Percentiles rank a stretch among this genome's conserved stretches.
Conservation (phyloP, 1,140 invertebrate genomes). For the Atta texana region DNA sequence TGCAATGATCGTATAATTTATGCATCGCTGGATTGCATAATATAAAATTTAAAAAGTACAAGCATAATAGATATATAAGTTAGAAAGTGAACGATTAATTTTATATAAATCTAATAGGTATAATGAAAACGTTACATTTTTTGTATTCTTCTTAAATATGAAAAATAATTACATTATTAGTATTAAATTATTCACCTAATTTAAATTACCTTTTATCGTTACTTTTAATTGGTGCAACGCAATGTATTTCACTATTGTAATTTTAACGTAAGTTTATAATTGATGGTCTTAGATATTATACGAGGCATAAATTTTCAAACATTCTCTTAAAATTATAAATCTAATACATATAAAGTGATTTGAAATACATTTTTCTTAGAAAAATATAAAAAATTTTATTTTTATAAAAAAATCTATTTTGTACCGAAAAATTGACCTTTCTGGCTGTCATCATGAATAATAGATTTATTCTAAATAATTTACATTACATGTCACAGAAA, state of each 20-base stretch:
- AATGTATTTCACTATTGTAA: not conserved
- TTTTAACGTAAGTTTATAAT: conserved; percentile 13
- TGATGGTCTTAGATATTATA: not conserved
- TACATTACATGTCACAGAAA: not conserved
- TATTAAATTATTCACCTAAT: not conserved
- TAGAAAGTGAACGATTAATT: conserved; percentile 2
- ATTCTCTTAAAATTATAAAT: not conserved
- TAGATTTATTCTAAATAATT: not conserved
- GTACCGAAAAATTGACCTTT: not conserved
- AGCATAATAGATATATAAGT: not conserved
- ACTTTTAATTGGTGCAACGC: not conserved
- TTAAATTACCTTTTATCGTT: not conserved
- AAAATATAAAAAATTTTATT: not conserved
- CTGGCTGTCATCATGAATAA: not conserved
- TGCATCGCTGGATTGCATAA: not conserved
- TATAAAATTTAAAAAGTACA: not conserved
- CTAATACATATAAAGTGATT: not conserved
- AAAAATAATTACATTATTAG: conserved; percentile 11
- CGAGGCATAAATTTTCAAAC: conserved; percentile 4
- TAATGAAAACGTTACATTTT: not conserved
- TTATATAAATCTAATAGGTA: not conserved
- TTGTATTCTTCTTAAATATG: not conserved
- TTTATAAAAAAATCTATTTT: not conserved
- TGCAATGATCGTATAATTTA: not conserved
- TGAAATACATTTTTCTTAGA: not conserved